These are phyloP conservation scores for Rhadina sibilatrix DNA, from an alignment of 2,113 vertebrate genomes.

Conservation along the genomic window DNA sequence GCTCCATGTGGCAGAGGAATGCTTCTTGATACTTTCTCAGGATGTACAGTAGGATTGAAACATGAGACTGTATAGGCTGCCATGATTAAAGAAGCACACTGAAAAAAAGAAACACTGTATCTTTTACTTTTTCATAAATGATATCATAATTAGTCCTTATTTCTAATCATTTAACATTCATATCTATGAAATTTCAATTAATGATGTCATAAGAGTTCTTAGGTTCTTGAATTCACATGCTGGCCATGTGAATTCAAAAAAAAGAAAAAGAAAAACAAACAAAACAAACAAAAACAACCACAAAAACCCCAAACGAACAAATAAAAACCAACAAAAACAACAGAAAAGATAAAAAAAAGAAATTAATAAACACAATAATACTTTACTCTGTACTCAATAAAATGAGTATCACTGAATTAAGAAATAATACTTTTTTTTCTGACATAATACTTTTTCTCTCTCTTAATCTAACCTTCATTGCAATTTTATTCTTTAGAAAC, in stretches of 20 bases:
- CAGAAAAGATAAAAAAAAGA: not conserved
- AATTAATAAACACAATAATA: not conserved
- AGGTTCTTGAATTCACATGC: not conserved
- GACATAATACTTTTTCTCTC: not conserved
- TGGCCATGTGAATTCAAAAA: not conserved
- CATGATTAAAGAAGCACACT: not conserved
- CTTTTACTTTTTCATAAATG: not conserved
- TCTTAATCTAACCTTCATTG: not conserved
- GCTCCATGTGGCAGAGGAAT: not conserved
- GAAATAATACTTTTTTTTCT: not conserved
- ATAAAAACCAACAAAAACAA: too few relatives aligned
- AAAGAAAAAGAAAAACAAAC: not conserved
- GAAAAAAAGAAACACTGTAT: not conserved
- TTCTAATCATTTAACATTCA: not conserved
- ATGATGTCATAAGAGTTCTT: not conserved
- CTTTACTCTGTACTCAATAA: not conserved
- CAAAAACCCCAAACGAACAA: too few relatives aligned
- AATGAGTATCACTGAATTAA: not conserved
- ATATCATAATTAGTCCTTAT: accelerated
- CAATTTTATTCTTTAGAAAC: not conserved
- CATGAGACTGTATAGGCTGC: not conserved
- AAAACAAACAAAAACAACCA: not conserved
- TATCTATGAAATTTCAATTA: not conserved
- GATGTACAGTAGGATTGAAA: not conserved
- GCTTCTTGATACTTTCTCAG: not conserved